Percentiles rank a stretch among this genome's conserved stretches.
Evolutionary conservation across 2,113 vertebrate genomes (phyloP).

Genomic region (Odobenus rosmarus): DNA sequence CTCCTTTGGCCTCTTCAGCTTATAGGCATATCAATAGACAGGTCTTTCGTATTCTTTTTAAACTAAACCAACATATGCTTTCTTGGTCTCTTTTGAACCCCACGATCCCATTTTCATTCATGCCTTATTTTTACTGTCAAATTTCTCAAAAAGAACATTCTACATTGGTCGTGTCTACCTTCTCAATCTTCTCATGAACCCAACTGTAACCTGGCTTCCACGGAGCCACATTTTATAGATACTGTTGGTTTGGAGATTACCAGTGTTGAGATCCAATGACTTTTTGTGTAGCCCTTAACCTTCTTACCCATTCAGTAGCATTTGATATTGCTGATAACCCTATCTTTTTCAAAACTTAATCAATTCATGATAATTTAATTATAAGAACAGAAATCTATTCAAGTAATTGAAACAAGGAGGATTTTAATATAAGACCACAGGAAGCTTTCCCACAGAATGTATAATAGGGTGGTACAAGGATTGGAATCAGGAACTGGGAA

Average conservation of each 20-base stretch:
- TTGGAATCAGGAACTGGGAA: neutral
- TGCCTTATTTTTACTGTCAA: neutral
- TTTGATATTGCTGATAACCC: neutral
- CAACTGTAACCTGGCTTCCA: neutral
- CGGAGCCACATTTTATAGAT: neutral
- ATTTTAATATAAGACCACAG: neutral
- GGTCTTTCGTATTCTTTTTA: neutral
- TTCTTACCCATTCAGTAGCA: slow-evolving; percentile 8
- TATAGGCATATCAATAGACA: neutral
- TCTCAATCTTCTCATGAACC: neutral
- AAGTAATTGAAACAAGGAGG: neutral
- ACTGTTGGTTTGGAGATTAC: neutral
- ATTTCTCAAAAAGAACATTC: neutral
- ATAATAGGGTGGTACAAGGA: neutral
- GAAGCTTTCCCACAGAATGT: slow-evolving; percentile 4
- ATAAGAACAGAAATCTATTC: slow-evolving; percentile 23
- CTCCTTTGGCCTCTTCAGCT: neutral
- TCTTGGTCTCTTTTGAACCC: neutral
- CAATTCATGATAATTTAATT: neutral
- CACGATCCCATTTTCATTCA: slow-evolving; percentile 15
- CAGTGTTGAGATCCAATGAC: neutral
- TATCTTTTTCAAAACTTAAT: neutral
- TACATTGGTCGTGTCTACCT: neutral
- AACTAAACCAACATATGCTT: neutral
- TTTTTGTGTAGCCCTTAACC: neutral